Conservation (phyloP, 1,140 invertebrate genomes). For the Neodiprion lecontei region DNA sequence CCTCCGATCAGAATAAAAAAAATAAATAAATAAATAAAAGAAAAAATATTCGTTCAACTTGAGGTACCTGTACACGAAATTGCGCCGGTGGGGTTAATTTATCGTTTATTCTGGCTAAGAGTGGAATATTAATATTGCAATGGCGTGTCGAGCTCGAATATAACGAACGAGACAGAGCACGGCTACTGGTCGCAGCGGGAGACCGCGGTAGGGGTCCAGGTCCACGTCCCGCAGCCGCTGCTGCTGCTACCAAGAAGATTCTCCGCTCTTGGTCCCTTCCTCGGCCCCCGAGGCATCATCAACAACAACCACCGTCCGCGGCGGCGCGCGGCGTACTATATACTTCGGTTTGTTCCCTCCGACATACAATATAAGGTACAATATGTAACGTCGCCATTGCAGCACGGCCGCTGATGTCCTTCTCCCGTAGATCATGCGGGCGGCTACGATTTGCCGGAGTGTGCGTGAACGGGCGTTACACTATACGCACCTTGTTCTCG, state of each 20-base stretch:
- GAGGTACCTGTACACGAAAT: neutral
- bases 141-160: conserved; percentile 2
- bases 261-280: too few relatives aligned
- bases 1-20: too few relatives aligned
- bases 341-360: too few relatives aligned
- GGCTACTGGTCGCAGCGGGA: conserved; percentile 4
- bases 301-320: neutral
- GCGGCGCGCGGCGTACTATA: too few relatives aligned
- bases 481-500: neutral
- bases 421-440: too few relatives aligned
- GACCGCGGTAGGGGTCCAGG: conserved; percentile 5
- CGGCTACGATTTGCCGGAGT: too few relatives aligned
- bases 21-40: too few relatives aligned
- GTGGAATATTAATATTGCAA: conserved; percentile 6
- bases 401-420: too few relatives aligned
- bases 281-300: too few relatives aligned
- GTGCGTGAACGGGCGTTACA: neutral
- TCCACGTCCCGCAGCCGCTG: neutral
- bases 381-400: too few relatives aligned
- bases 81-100: neutral
- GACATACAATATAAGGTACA: too few relatives aligned
- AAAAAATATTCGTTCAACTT: too few relatives aligned
- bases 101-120: neutral
- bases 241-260: conserved; percentile 1
- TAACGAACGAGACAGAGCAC: conserved; percentile 4